Evolutionary conservation across 2,888 invertebrate species (phyloP), one percentile per base, ranked within the genome.

Genomic region (Ochropleura plecta): DNA sequence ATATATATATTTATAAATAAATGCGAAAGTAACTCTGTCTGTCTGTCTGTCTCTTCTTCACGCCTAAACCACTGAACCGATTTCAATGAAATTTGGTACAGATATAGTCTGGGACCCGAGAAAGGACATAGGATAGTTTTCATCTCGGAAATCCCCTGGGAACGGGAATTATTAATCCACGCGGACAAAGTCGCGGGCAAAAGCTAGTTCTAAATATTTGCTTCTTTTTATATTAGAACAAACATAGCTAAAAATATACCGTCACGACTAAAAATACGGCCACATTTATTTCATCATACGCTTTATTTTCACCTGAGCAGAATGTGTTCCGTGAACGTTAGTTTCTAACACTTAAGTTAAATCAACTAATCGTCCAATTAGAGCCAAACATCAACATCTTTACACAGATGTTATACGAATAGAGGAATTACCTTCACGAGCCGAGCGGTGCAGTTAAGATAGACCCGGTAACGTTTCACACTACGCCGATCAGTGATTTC

Each of bases 401-500:
- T 78, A 88, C 88, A 88, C 82, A 87, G 81, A 82, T 80, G 81
- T 85, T 87, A 81, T 70, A 80, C 88, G 88, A 88, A 89, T 90
- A 85, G 85, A 88, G 80, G 90, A 91, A 91, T 91, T 88, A 86
- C 86, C 81, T 73, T 83, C 83, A 84, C 86, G 84, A 87, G 78
- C 81, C 84, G 84, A 87, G 78, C 81, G 72, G 78, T 78, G 84
- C 85, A 89, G 86, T 89, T 88, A 91, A 86, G 89, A 89, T 85
- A 82, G 88, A 83, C 86, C 86, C 81, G 85, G 86, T 86, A 86
- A 86, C 87, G 90, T 91, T 93, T 94, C 92, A 93, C 94, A 93
- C 91, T 90, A 86, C 86, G 83, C 88, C 85, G 89, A 89, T 89
- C 87, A 91, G 88, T 89, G 91, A 92, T 93, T 94, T 94, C 94